Evolutionary conservation across 2,797 vertebrate species (phyloP).

Genomic region (Argentina silus): DNA sequence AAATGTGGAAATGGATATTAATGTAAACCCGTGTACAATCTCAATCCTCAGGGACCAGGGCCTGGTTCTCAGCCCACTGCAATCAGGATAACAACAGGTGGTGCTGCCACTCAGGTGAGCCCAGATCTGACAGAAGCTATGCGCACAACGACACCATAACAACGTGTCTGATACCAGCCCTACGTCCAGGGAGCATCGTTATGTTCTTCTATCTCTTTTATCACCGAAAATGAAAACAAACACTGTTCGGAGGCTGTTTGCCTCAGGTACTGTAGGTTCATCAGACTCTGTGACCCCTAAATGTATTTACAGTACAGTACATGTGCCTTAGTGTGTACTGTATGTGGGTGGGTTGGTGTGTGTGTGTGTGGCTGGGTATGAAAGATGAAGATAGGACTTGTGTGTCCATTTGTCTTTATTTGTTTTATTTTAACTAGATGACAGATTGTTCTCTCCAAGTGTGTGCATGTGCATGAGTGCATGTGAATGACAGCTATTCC

Average conservation of each 20-base stretch:
- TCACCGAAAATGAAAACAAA: conserved; percentile 12
- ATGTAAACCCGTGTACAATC: too few species aligned
- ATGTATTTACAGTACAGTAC: background rate
- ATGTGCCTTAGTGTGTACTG: too few species aligned
- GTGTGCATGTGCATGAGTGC: background rate
- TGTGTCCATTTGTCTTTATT: too few species aligned
- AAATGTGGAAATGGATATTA: too few species aligned
- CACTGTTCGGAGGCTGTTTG: conserved; percentile 11
- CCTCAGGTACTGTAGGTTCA: conserved; percentile 19
- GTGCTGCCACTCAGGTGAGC: conserved; percentile 29
- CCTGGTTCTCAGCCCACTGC: conserved; percentile 34
- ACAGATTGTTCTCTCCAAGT: too few species aligned
- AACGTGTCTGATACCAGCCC: conserved; percentile 19
- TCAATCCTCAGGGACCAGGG: conserved; percentile 36
- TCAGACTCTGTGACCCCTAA: background rate
- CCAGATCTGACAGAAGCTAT: conserved; percentile 40
- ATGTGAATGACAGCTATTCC: background rate
- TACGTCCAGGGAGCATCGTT: conserved; percentile 13
- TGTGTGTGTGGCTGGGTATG: background rate
- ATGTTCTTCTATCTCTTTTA: background rate
- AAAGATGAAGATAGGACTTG: background rate
- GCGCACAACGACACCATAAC: conserved; percentile 41
- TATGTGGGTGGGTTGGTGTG: too few species aligned
- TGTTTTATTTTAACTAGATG: too few species aligned
- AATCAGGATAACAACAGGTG: conserved; percentile 62